Evolutionary conservation across 2,113 vertebrate species (phyloP).

Genomic region (Melanostigma gelatinosum): DNA sequence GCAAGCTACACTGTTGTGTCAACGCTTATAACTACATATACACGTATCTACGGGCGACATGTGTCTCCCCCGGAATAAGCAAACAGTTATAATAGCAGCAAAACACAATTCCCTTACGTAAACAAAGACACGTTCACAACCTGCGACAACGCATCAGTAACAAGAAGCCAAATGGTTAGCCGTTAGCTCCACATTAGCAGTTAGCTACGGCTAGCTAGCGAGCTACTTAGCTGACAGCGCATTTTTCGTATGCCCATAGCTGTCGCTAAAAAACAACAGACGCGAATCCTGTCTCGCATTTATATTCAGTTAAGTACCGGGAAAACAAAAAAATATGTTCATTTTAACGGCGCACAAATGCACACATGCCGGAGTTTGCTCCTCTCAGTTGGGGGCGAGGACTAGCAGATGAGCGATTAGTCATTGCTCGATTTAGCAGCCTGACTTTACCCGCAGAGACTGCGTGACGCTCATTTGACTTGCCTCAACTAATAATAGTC

Average conservation of each 20-base stretch:
- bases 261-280: neutral
- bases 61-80: neutral
- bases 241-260: neutral
- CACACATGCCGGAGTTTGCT: constrained; percentile 40
- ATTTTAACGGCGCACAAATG: neutral
- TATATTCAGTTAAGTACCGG: neutral
- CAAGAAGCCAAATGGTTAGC: constrained; percentile 25
- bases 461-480: constrained; percentile 19
- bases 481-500: neutral
- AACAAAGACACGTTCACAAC: neutral
- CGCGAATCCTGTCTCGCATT: neutral
- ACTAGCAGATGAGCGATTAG: constrained; percentile 62
- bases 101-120: neutral
- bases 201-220: constrained; percentile 41
- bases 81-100: neutral
- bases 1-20: constrained; percentile 21
- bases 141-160: neutral
- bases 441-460: constrained; percentile 51
- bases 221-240: constrained; percentile 2
- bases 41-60: neutral
- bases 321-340: neutral
- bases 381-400: constrained; percentile 40
- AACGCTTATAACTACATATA: constrained; percentile 24
- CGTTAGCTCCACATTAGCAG: constrained; percentile 55
- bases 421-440: constrained; percentile 66